A percentile compares a stretch with the other conserved stretches of the same genome.
phyloP scores from a whole-genome alignment of 2,113 vertebrate species.

The Leptobrachium leishanense region DNA sequence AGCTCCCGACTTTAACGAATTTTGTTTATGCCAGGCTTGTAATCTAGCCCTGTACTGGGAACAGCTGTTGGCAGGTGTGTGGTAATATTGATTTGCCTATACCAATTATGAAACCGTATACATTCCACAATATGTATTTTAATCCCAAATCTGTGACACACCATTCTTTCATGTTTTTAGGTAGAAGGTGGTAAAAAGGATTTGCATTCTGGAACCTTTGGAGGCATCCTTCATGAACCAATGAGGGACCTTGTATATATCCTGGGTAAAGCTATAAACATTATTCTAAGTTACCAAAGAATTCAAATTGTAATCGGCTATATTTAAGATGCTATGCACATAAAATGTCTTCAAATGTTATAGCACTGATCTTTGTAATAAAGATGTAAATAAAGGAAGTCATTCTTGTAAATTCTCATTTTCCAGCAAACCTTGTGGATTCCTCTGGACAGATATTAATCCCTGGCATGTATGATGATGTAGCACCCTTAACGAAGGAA shows the following conservation, averaged over 20 bases:
- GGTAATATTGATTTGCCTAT: too few relatives aligned
- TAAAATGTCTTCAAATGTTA: not conserved
- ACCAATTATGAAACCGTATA: too few relatives aligned
- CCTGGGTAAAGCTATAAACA: conserved; percentile 62
- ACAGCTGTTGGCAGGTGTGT: too few relatives aligned
- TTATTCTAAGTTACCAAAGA: too few relatives aligned
- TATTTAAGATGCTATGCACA: too few relatives aligned
- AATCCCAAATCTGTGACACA: too few relatives aligned
- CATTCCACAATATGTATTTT: too few relatives aligned
- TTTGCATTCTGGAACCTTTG: conserved; percentile 74
- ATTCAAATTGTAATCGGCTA: too few relatives aligned
- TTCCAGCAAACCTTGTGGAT: conserved; percentile 81
- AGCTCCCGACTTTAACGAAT: too few relatives aligned
- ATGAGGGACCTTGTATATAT: conserved; percentile 72
- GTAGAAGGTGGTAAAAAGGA: conserved; percentile 70
- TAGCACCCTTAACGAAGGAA: conserved; percentile 74
- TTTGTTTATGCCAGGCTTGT: too few relatives aligned
- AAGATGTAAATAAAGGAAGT: not conserved
- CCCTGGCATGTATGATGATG: conserved; percentile 79
- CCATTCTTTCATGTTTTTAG: conserved; percentile 50
- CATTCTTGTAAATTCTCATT: not conserved
- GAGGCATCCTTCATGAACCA: conserved; percentile 70
- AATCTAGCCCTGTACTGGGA: too few relatives aligned
- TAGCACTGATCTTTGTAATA: not conserved
- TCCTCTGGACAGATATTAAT: conserved; percentile 80